Evolutionary conservation across 2,113 vertebrate genomes (phyloP).

Genomic region (Trichomycterus rosablanca): DNA sequence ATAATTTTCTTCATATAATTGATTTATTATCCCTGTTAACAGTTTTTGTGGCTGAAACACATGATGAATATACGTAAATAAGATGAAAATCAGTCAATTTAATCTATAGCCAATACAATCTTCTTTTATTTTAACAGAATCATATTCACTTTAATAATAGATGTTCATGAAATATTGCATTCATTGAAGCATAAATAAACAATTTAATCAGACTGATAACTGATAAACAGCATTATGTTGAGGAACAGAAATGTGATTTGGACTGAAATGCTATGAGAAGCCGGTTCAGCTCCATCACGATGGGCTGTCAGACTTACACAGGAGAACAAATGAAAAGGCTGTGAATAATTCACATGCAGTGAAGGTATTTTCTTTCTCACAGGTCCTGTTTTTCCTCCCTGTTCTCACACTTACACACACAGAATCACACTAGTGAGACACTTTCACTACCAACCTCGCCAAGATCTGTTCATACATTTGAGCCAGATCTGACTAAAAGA

Average conservation of each 20-base stretch:
- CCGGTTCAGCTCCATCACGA: constrained; percentile 16
- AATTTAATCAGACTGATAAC: constrained; percentile 11
- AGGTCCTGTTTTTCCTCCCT: background rate
- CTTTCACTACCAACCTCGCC: background rate
- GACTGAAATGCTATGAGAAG: constrained; percentile 12
- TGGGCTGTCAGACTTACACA: constrained; percentile 16
- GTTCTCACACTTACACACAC: constrained; percentile 4
- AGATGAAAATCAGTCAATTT: too few relatives aligned
- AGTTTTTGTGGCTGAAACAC: too few relatives aligned
- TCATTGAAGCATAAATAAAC: background rate
- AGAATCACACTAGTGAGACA: constrained; percentile 4
- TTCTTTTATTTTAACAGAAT: too few relatives aligned
- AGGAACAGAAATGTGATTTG: constrained; percentile 20
- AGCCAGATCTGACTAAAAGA: too few relatives aligned
- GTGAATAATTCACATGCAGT: constrained; percentile 40
- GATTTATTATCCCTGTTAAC: too few relatives aligned
- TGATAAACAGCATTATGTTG: constrained; percentile 7
- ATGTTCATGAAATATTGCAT: constrained; percentile 6
- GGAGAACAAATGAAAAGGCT: constrained; percentile 24
- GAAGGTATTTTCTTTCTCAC: constrained; percentile 5
- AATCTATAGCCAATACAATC: too few relatives aligned
- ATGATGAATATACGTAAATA: too few relatives aligned
- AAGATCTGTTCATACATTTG: background rate
- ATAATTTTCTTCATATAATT: too few relatives aligned
- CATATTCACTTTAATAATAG: background rate